phyloP scores from a whole-genome alignment of 92 coral and sea anemone genomes.

The Phenganax stokvisi region DNA sequence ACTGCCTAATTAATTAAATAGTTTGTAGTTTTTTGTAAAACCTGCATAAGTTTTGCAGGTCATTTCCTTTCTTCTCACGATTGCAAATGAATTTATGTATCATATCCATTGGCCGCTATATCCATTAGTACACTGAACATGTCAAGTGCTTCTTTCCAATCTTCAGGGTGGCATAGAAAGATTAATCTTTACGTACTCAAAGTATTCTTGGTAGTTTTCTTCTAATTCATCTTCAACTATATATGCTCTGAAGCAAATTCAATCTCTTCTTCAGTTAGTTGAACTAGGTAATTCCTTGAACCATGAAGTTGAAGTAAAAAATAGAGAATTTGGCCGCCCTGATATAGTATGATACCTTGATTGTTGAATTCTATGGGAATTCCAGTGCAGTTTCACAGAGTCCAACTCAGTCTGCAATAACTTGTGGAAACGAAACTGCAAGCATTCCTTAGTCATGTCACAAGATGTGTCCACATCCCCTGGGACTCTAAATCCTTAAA shows the following conservation, averaged over 20 bases:
- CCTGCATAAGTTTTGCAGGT: too few relatives aligned
- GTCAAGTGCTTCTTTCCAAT: slow-evolving; percentile 41
- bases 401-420: slow-evolving; percentile 51
- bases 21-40: too few relatives aligned
- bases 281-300: slow-evolving; percentile 34
- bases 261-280: slow-evolving; percentile 42
- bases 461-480: slow-evolving; percentile 48
- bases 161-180: slow-evolving; percentile 34
- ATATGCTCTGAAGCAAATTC: slow-evolving; percentile 47
- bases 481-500: slow-evolving; percentile 50
- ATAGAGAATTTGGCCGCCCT: slow-evolving; percentile 62
- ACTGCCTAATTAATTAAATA: too few relatives aligned
- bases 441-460: slow-evolving; percentile 48
- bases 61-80: too few relatives aligned
- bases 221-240: slow-evolving; percentile 33
- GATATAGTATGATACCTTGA: slow-evolving; percentile 51
- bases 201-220: slow-evolving; percentile 58
- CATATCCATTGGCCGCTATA: slow-evolving; percentile 45
- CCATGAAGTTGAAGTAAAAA: slow-evolving; percentile 56
- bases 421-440: slow-evolving; percentile 53
- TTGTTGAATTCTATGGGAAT: slow-evolving; percentile 54
- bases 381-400: slow-evolving; percentile 61
- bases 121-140: slow-evolving; percentile 27
- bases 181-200: slow-evolving; percentile 54
- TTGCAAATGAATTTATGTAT: not conserved